phyloP scores from a whole-genome alignment of 2,113 vertebrate genomes.

The Geothlypis trichas region DNA sequence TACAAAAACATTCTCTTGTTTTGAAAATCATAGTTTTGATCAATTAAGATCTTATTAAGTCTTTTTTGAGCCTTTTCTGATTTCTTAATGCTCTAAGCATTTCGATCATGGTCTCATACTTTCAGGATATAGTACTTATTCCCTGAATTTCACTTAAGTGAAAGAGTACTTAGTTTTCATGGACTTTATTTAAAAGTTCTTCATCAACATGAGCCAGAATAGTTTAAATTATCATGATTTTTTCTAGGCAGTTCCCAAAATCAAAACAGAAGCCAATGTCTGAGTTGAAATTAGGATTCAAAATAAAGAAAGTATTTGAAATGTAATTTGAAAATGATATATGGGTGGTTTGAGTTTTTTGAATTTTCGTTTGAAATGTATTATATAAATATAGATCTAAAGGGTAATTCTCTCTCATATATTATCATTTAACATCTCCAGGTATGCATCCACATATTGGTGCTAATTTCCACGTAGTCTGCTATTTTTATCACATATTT shows the following conservation, averaged over 20 bases:
- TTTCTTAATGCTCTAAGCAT: neutral
- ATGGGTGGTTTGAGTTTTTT: neutral
- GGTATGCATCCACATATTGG: neutral
- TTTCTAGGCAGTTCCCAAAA: neutral
- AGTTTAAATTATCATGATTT: neutral
- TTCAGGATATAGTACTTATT: neutral
- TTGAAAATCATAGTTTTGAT: neutral
- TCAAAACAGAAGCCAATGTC: neutral
- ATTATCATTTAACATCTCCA: neutral
- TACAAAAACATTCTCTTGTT: neutral
- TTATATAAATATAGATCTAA: neutral
- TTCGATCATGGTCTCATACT: neutral
- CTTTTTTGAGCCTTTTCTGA: neutral
- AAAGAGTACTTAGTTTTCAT: neutral
- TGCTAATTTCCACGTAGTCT: neutral
- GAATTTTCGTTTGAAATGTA: neutral
- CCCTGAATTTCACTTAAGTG: neutral
- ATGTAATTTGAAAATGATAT: neutral
- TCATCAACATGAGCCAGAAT: neutral
- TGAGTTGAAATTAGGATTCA: neutral
- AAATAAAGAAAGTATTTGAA: neutral
- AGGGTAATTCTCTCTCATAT: neutral
- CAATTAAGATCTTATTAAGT: neutral
- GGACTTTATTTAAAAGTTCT: neutral
- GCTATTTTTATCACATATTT: slow-evolving; percentile 42